These are phyloP conservation scores for Nomada hirtipes DNA, from an alignment of 2,888 invertebrate species.

Conservation along the genomic window DNA sequence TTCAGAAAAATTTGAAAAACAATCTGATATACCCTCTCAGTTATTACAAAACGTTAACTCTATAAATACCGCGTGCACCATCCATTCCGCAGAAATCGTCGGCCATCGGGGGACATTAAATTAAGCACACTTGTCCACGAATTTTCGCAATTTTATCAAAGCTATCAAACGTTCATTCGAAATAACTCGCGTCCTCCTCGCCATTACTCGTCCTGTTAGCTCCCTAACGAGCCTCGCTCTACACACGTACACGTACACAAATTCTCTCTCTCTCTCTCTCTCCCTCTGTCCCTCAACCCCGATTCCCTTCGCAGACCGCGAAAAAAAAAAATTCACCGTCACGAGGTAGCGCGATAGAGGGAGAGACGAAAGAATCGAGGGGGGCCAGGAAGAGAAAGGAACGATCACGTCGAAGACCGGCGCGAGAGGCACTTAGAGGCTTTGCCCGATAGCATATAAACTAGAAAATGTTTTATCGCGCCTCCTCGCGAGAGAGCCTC, in stretches of 20 bases:
- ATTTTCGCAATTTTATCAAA: conserved; percentile 45
- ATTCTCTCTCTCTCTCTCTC: neutral
- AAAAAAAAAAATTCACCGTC: conserved; percentile 20
- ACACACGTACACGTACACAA: too few relatives aligned
- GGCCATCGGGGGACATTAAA: conserved; percentile 32
- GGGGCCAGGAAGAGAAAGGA: neutral
- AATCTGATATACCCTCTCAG: too few relatives aligned
- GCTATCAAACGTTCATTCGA: conserved; percentile 32
- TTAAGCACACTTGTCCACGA: conserved; percentile 39
- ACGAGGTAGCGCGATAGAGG: conserved; percentile 15
- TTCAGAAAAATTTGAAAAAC: too few relatives aligned
- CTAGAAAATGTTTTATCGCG: conserved; percentile 65
- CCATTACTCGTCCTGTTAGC: conserved; percentile 51
- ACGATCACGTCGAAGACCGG: conserved; percentile 22
- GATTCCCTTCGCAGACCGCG: neutral
- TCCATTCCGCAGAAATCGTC: neutral
- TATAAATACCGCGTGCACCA: neutral
- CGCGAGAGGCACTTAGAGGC: conserved; percentile 28
- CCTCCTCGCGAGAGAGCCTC: conserved; percentile 24
- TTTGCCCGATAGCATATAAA: conserved; percentile 61
- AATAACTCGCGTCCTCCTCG: conserved; percentile 11
- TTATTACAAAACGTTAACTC: neutral
- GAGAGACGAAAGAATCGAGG: neutral
- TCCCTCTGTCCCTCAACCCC: neutral
- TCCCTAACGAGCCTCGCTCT: conserved; percentile 50